Base-by-base conservation (phyloP, 2,113 vertebrate species). In the Sialia sialis region DNA sequence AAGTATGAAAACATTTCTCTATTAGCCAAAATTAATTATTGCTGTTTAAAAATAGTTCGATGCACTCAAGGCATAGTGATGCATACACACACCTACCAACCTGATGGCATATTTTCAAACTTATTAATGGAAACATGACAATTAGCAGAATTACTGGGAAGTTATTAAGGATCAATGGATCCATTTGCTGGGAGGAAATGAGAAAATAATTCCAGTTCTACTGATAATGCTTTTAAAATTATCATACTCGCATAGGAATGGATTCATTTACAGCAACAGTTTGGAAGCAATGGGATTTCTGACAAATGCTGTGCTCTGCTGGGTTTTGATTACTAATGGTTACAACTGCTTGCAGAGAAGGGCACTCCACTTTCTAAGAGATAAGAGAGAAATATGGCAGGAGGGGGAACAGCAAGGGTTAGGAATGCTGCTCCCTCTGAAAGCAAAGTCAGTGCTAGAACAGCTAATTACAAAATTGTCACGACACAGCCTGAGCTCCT, bases 181-280 rank as follows among this genome's bases (percentile, higher is more conserved):
- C 52, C 44, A 84, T 78, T 92, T 81, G 46, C 51, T 25, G 36
- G 32, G 26, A 88, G 36, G 19, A 96, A 94, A 92, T 69, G 48
- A 91, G 84, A 91, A 94, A 93, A 82, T 85, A 76, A 95, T 80
- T 87, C 63, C 34, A 89, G 46, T 46, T 76, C 38, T 54, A 87
- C 70, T 49, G 51, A 83, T 62, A 94, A 91, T 39, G 41, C 46
- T 89, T 95, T 89, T 76, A 62, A 73, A 92, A 79, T 72, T 58
- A 73, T 56, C 78, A 51, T 36, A 46, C 34, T 76, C 0, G 1
- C 46, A 49, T 23, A 79, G 69, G 52, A 91, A 78, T 8, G 32
- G 60, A 87, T 89, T 87, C 12, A 59, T 91, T 87, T 74, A 23
- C 54, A 83, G 23, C 66, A 84, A 36, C n/a, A 56, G 56, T 89